Evolutionary conservation across 2,888 invertebrate species (phyloP), one percentile per base, ranked within the genome.

Genomic region (Seira musarum): DNA sequence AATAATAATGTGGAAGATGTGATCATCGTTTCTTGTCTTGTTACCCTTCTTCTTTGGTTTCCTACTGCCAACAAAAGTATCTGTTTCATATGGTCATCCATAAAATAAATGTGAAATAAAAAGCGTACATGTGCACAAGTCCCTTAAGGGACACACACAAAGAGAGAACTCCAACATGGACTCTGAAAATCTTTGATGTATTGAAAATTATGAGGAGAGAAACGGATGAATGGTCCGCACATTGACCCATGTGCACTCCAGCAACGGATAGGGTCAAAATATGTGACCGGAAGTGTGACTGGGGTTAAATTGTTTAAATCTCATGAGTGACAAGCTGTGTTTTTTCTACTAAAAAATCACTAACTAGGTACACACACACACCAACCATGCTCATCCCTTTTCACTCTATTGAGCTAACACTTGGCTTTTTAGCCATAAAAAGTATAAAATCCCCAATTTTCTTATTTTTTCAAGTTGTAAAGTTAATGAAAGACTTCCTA

Each of bases 201-300:
- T 49, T 67, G 46, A 60, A 80, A 70, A 76, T 63, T 71, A 82
- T 65, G 75, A 74, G 82, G 81, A 79, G 70, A 76, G 68, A 76
- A 78, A 73, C 77, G 80, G 80, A 77, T 80, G 82, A 81, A 81
- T 82, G 82, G 79, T 74, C 70, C 73, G 76, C 74, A 75, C 78
- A 78, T 84, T 86, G 86, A 86, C 86, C 86, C 86, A 86, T 84
- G 83, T 86, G 86, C 84, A 81, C 82, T 83, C 84, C 86, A 86
- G 86, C 85, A 82, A 82, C 68, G 49, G 68, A 61, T 17, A 77
- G 86, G 86, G 86, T 86, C 86, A 86, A 84, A 85, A 25, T 82
- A 84, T 85, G 84, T 85, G 86, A 86, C 86, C 86, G 86, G 86
- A 86, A 86, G 86, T 84, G 86, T 85, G 86, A 82, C 84, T 80